These are phyloP conservation scores for Coleophora flavipennella DNA, from an alignment of 2,888 invertebrate species.

Conservation along the genomic window DNA sequence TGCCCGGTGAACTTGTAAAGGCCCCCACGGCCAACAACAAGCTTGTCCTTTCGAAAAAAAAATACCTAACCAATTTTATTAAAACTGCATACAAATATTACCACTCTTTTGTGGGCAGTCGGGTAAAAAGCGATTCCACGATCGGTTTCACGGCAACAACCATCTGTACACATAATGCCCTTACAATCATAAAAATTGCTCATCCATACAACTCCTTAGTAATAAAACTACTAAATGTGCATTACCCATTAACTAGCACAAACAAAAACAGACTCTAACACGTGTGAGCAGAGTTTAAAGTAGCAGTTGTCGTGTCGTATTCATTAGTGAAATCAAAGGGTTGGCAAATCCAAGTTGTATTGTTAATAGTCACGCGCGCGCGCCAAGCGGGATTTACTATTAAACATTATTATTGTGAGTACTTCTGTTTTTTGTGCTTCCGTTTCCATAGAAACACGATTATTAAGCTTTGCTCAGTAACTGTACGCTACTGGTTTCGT, in stretches of 20 bases:
- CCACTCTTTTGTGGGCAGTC: not conserved
- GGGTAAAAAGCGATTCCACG: slow-evolving; percentile 19
- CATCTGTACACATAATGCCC: slow-evolving; percentile 36
- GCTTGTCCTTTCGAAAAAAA: no score
- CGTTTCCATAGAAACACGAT: slow-evolving; percentile 51
- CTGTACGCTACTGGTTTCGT: no score
- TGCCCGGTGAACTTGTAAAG: no score
- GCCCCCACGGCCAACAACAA: no score
- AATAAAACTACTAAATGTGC: no score
- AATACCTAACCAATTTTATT: no score
- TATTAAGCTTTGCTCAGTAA: no score
- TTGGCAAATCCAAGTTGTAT: slow-evolving; percentile 68
- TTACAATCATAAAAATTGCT: slow-evolving; percentile 63
- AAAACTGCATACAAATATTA: no score
- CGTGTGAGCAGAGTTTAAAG: slow-evolving; percentile 14
- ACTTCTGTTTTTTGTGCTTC: slow-evolving; percentile 47
- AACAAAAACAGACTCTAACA: slow-evolving; percentile 24
- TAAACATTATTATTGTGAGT: slow-evolving; percentile 47
- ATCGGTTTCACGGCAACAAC: slow-evolving; percentile 22
- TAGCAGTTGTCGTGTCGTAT: slow-evolving; percentile 22
- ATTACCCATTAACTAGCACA: slow-evolving; percentile 25
- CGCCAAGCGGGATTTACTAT: slow-evolving; percentile 40
- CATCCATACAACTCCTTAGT: slow-evolving; percentile 62
- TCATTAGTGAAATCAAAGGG: slow-evolving; percentile 68
- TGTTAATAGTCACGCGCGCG: slow-evolving; percentile 69